Evolutionary conservation across 1,140 invertebrate species (phyloP).

Genomic region (Drosophila littoralis): DNA sequence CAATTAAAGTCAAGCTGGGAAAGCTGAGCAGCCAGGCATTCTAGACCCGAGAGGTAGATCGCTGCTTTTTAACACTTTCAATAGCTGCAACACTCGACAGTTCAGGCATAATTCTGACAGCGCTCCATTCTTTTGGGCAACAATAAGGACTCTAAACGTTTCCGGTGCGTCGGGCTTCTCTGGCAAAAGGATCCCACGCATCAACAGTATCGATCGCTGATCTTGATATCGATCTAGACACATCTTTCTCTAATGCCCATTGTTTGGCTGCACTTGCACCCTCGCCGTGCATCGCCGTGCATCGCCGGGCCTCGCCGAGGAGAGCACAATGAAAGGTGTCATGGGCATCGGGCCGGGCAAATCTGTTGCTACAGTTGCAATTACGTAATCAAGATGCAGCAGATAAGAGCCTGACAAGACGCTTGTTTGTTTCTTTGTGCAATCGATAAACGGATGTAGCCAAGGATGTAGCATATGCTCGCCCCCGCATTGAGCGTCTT

Average conservation of each 20-base stretch:
- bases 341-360: conserved; percentile 6
- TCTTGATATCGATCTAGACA: conserved; percentile 35
- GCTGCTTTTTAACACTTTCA: conserved; percentile 76
- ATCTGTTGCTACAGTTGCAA: conserved; percentile 68
- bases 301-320: background rate
- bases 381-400: conserved; percentile 69
- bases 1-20: conserved; percentile 78
- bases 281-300: background rate
- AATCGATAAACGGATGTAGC: conserved; percentile 69
- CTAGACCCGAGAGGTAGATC: conserved; percentile 50
- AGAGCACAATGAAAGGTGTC: conserved; percentile 37
- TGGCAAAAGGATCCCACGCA: conserved; percentile 66
- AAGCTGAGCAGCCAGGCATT: conserved; percentile 28
- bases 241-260: conserved; percentile 29
- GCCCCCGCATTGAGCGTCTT: conserved; percentile 12
- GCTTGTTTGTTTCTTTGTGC: conserved; percentile 20
- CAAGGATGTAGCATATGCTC: conserved; percentile 14
- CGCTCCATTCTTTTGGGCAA: conserved; percentile 31
- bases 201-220: conserved; percentile 39
- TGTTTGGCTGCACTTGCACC: conserved; percentile 41
- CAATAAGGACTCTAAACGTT: conserved; percentile 61
- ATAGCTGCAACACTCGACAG: conserved; percentile 1
- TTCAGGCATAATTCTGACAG: background rate
- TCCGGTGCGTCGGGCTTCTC: conserved; percentile 47
- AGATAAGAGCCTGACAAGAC: conserved; percentile 8